Percentiles rank a stretch among this genome's conserved stretches.
Conservation (phyloP, 2,113 vertebrate species). For the Emberiza fucata region DNA sequence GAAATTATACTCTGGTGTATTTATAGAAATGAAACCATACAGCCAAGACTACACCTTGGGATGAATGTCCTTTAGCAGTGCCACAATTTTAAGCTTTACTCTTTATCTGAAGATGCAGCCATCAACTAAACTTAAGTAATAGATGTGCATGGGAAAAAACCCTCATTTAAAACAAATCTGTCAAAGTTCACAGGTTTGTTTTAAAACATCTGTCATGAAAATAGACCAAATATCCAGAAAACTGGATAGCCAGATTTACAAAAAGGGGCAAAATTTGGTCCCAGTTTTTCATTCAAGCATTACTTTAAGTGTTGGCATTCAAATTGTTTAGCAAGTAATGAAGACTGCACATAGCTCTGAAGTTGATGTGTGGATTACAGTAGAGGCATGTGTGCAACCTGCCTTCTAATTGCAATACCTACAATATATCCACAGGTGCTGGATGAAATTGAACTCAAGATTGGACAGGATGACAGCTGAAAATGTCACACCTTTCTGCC, state of each 20-base stretch:
- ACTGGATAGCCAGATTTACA: background rate
- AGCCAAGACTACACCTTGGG: background rate
- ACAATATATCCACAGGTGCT: background rate
- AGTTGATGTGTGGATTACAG: background rate
- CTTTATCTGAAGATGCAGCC: background rate
- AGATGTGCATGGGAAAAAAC: background rate
- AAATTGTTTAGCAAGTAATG: background rate
- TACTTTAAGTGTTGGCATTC: background rate
- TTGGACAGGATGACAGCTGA: conserved; percentile 17
- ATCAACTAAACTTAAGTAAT: background rate
- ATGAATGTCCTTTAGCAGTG: background rate
- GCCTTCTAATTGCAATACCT: background rate
- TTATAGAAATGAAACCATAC: background rate
- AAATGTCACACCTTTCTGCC: conserved; percentile 31
- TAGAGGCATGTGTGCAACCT: background rate
- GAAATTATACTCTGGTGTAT: background rate
- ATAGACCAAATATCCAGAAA: background rate
- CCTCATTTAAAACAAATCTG: background rate
- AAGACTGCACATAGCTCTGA: background rate
- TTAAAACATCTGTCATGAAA: background rate
- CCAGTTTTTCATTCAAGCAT: background rate
- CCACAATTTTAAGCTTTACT: background rate
- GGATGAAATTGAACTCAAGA: conserved; percentile 11
- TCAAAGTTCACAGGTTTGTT: background rate
- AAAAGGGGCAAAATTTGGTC: background rate